Base-by-base conservation (phyloP, 2,113 vertebrate species). In the Aphyosemion australe region DNA sequence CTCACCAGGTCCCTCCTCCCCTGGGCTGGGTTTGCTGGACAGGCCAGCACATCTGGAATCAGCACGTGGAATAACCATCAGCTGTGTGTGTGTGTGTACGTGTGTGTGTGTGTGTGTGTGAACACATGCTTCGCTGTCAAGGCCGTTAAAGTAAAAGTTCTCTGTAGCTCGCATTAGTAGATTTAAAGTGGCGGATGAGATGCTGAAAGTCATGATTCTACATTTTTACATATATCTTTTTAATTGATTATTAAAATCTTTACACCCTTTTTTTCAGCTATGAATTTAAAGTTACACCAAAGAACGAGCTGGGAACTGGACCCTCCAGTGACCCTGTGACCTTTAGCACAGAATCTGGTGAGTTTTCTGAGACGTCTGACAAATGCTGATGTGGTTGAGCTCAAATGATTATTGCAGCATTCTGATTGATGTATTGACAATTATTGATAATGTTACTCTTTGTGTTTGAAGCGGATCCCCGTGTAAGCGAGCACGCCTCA, bases 331-430 rank as follows among this genome's bases (percentile, higher is more conserved):
- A 94, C 0, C 87, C 94, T 3, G 95, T 97, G 84, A 15, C 92
- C 21, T 99, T 99, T 68, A 95, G 59, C 75, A 99, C 97, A 13
- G 97, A 99, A 89, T 99, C 97, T 89, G 97, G 97, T 95, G 94
- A 91, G 82, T 75, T 70, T 60, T 13, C 18, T 60, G 34, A 53
- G 12, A 10, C 14, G 19, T 13, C 18, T 12, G 19, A 54, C 13
- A 26, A 63, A 32, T 2, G 8, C 52, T 13, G 32, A 50, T 39
- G 47, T 19, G 16, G 19, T 48, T 26, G 4, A 12, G 20, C 6
- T 6, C 16, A 32, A 34, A 4, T 16, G 15, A n/a, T 18, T 18
- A 8, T 16, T n/a, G 10, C 47, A 21, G 21, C 51, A 16, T 53
- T 34, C 32, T 32, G 16, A n/a, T 53, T 63, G 4, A 8, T 42